Conservation (phyloP, 2,888 invertebrate genomes). For the Diadromus collaris region DNA sequence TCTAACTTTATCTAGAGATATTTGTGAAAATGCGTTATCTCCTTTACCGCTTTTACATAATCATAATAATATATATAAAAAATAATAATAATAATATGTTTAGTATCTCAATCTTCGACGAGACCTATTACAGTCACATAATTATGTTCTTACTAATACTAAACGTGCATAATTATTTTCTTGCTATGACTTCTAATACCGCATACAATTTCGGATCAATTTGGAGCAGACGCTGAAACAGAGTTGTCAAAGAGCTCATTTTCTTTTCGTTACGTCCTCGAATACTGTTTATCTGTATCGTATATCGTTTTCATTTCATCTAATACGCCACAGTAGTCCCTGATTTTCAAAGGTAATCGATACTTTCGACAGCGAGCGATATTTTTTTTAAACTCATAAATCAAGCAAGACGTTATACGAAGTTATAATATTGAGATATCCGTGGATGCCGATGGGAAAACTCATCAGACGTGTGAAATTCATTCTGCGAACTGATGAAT, state of each 20-base stretch:
- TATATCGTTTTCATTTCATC: conserved; percentile 11
- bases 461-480: conserved; percentile 70
- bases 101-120: conserved; percentile 68
- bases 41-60: conserved; percentile 50
- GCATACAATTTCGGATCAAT: conserved; percentile 69
- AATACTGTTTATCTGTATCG: conserved; percentile 59
- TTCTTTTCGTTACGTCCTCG: conserved; percentile 24
- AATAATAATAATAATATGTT: conserved; percentile 60
- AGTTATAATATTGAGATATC: conserved; percentile 55
- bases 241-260: conserved; percentile 60
- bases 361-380: conserved; percentile 51
- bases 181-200: conserved; percentile 63
- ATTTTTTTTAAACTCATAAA: conserved; percentile 55
- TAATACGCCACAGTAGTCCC: conserved; percentile 33
- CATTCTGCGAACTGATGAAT: conserved; percentile 56
- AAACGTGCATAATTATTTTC: conserved; percentile 74
- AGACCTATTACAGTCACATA: conserved; percentile 63
- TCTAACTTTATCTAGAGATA: conserved; percentile 65
- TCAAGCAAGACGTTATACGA: conserved; percentile 60
- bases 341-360: conserved; percentile 50
- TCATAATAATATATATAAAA: conserved; percentile 55
- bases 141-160: conserved; percentile 73
- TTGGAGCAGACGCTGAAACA: conserved; percentile 69
- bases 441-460: conserved; percentile 63
- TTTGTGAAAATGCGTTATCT: conserved; percentile 76